A percentile compares a stretch with the other conserved stretches of the same genome.
phyloP scores from a whole-genome alignment of 1,140 invertebrate species.

The Trachelipus rathkii region DNA sequence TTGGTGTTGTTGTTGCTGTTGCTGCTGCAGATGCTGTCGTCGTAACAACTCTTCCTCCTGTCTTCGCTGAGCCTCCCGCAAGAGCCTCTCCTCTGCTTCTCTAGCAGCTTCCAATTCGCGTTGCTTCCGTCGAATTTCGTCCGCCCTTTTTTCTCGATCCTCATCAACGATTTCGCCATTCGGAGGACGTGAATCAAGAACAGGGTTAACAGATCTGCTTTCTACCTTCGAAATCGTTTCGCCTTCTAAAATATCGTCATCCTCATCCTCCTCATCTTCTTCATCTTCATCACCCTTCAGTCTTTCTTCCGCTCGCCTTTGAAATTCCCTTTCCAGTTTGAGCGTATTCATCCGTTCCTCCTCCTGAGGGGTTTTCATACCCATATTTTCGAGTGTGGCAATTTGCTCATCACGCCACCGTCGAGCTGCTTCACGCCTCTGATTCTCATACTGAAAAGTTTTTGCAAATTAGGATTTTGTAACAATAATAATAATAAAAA shows the following conservation, averaged over 20 bases:
- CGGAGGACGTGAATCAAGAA: not conserved
- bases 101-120: slow-evolving; percentile 49
- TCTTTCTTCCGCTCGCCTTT: slow-evolving; percentile 73
- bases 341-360: slow-evolving; percentile 80
- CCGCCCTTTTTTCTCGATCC: slow-evolving; percentile 55
- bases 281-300: slow-evolving; percentile 73
- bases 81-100: slow-evolving; percentile 49
- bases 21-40: slow-evolving; percentile 37
- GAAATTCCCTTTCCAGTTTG: slow-evolving; percentile 80
- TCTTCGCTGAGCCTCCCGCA: slow-evolving; percentile 49
- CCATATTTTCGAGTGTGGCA: slow-evolving; percentile 63
- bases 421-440: slow-evolving; percentile 64
- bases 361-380: slow-evolving; percentile 68
- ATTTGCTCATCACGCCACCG: slow-evolving; percentile 80
- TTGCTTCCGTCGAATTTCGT: slow-evolving; percentile 52
- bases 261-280: slow-evolving; percentile 53
- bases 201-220: not conserved
- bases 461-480: too few relatives aligned
- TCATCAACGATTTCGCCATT: slow-evolving; percentile 50
- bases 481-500: too few relatives aligned
- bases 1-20: slow-evolving; percentile 34
- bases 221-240: slow-evolving; percentile 14
- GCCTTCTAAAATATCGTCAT: slow-evolving; percentile 38
- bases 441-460: slow-evolving; percentile 59
- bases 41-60: slow-evolving; percentile 46